Evolutionary conservation across 2,888 invertebrate genomes (phyloP).

Genomic region (Patella depressa): DNA sequence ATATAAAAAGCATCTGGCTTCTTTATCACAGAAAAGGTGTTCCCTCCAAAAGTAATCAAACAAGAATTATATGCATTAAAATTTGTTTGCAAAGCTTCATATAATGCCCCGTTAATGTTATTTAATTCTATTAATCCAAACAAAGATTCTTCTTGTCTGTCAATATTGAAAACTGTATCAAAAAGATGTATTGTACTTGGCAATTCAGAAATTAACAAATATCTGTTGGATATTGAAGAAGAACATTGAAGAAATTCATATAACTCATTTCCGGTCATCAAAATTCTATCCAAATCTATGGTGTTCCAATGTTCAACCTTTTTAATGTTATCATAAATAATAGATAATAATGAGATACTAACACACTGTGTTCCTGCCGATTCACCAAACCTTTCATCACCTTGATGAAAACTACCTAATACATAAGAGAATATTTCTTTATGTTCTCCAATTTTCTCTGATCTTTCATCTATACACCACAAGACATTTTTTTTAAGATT

Average conservation of each 20-base stretch:
- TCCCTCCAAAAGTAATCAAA: conserved; percentile 21
- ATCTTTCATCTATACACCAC: too few species aligned
- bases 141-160: neutral
- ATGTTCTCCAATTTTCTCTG: too few species aligned
- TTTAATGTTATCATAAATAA: neutral
- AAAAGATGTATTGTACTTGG: neutral
- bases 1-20: conserved; percentile 14
- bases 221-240: neutral
- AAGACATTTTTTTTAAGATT: too few species aligned
- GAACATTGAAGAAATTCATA: neutral
- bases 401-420: neutral
- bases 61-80: conserved; percentile 23
- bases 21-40: conserved; percentile 14
- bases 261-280: neutral
- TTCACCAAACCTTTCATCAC: neutral
- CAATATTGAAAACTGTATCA: neutral
- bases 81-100: conserved; percentile 15
- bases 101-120: neutral
- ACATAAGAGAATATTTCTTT: neutral
- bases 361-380: neutral
- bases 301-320: neutral
- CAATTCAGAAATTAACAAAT: neutral
- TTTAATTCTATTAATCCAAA: neutral
- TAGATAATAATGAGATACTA: neutral
- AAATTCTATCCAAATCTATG: neutral